Base-by-base conservation (phyloP, 2,888 invertebrate genomes). In the Tipula unca region DNA sequence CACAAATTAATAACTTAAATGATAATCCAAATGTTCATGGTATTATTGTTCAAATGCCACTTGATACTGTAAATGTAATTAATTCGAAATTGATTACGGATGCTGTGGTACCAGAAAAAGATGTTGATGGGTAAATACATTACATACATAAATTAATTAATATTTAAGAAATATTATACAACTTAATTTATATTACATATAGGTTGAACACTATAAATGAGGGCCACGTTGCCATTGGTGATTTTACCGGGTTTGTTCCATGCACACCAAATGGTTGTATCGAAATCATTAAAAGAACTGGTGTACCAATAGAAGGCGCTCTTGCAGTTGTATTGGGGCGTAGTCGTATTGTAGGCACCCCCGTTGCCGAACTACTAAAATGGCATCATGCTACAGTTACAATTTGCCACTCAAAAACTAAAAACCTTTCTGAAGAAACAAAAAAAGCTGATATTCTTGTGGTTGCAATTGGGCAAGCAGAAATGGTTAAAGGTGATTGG, bases 331-430 rank as follows among this genome's bases (percentile, higher is more conserved):
- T 99, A 20, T 90, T 99, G 69, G 99, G 99, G 0, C 93, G 99
- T 88, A 99, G 98, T 90, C 98, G 98, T 91, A 99, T 99, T 89
- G 98, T 99, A 1, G 99, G 99, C 82, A 97, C 98, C 0, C 99
- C 99, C 0, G 96, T 96, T 87, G 94, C 98, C 0, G 98, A 98
- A 90, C 92, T 99, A 36, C 93, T 99, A 48, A 97, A 98, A 90
- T 99, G 99, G 99, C 94, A 97, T 88, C 93, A 99, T 90, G 99
- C 98, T 0, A 99, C 99, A 0, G 98, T 99, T 3, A 99, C 99
- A 0, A 94, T 98, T 48, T 99, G 99, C 89, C 99, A 99, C 91
- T 99, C 99, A 0, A 96, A 95, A 91, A 99, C 99, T 0, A 94
- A 93, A 89, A 94, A 98, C 90, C 91, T 99, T 86, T 93, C 93